phyloP scores from a whole-genome alignment of 2,888 invertebrate genomes.

The Andrena praecox region DNA sequence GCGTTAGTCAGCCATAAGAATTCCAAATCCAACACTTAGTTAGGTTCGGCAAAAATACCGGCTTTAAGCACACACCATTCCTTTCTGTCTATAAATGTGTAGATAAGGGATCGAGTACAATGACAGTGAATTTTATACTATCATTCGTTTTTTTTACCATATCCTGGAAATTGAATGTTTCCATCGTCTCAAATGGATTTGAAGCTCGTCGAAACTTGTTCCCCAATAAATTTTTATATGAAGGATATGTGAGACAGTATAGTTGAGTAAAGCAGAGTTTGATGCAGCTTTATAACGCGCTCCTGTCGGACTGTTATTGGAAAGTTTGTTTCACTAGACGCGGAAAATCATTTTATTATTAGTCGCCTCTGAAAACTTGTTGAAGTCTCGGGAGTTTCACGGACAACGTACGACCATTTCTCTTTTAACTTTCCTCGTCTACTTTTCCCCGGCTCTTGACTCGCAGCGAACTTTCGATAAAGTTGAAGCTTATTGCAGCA shows the following conservation, averaged over 20 bases:
- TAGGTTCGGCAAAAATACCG: slow-evolving; percentile 38
- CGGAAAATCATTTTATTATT: slow-evolving; percentile 45
- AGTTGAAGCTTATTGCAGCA: slow-evolving; percentile 9
- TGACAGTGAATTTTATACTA: too few species aligned
- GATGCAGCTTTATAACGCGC: slow-evolving; percentile 3
- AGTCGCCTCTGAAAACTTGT: slow-evolving; percentile 45
- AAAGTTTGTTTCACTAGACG: slow-evolving; percentile 21
- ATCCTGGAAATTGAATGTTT: background rate
- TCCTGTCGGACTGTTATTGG: slow-evolving; percentile 17
- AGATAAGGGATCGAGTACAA: slow-evolving; percentile 20
- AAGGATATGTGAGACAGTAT: background rate
- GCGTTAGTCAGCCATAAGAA: slow-evolving; percentile 60
- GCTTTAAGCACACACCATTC: slow-evolving; percentile 19
- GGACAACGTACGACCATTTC: slow-evolving; percentile 25
- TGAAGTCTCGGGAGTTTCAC: slow-evolving; percentile 49
- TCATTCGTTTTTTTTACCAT: background rate
- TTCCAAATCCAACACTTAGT: slow-evolving; percentile 37
- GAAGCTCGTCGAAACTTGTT: background rate
- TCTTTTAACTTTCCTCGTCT: slow-evolving; percentile 8
- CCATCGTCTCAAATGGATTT: too few species aligned
- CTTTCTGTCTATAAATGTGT: slow-evolving; percentile 34
- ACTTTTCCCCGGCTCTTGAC: slow-evolving; percentile 7
- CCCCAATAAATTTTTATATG: background rate
- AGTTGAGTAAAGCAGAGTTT: slow-evolving; percentile 5
- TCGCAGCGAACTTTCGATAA: slow-evolving; percentile 11